Evolutionary conservation across 1,140 invertebrate genomes (phyloP), one percentile per base, ranked within the genome.

Genomic region (Trachymyrmex septentrionalis): DNA sequence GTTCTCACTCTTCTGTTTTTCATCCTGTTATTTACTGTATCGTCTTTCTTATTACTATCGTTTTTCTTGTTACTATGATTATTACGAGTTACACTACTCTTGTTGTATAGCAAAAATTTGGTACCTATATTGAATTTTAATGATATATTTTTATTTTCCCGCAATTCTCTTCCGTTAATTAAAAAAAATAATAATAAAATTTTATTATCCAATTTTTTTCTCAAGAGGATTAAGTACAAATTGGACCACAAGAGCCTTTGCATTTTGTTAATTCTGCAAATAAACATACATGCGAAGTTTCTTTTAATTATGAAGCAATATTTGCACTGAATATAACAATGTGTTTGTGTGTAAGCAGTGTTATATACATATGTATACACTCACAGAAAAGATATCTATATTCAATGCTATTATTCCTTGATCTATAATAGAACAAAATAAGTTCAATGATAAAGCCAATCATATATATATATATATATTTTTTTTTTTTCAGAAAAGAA

Each of bases 121-220:
- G 0, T 44, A 38, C 0, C 0, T 16, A 50, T 16, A 27, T 16
- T 10, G 3, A 21, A 44, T 38, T 61, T 76, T 38, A 24, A 4
- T 27, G 30, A 76, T 44, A 10, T 44, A 44, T 27, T 76, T 61
- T 44, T 76, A 34, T 38, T 57, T 76, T 38, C 16, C 5, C 4
- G 12, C 34, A 44, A 21, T 44, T 67, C 16, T 66, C 1, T 69
- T 6, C n/a, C n/a, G 10, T 48, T 16, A 24, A 21, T 50, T 24
- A 0, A 30, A 48, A 44, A 69, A 69, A 69, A n/a, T 9, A 69
- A 48, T 50, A 69, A 69, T 24, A 69, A 4, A 69, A 24, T 69
- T 69, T 48, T 69, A 50, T 50, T 69, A 27, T 69, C 1, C 3
- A 10, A 4, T 67, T 44, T 67, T 67, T 67, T 44, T 44, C n/a